phyloP scores from a whole-genome alignment of 2,797 vertebrate species.

The Lophura swinhoii region DNA sequence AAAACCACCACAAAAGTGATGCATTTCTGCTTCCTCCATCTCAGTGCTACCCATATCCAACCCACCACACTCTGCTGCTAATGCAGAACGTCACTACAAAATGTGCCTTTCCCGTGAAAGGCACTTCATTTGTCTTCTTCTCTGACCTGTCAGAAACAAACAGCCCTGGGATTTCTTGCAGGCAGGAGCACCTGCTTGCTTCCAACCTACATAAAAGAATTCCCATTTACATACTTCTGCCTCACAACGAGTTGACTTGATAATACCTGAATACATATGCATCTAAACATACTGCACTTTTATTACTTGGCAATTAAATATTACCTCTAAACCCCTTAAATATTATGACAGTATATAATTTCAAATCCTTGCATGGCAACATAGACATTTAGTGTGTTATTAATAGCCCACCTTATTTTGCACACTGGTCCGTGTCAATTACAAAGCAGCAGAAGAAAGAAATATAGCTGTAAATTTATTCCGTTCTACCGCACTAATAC shows the following conservation, averaged over 20 bases:
- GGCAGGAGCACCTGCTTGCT: background rate
- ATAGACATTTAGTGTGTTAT: background rate
- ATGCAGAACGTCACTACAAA: rapidly evolving
- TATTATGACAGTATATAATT: background rate
- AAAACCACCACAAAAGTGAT: background rate
- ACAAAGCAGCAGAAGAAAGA: background rate
- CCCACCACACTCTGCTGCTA: background rate
- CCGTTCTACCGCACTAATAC: background rate
- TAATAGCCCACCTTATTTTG: slow-evolving; percentile 28
- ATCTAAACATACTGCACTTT: background rate
- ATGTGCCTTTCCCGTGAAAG: background rate
- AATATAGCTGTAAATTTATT: background rate
- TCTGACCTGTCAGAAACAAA: background rate
- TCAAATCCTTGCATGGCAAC: background rate
- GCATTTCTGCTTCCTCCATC: rapidly evolving
- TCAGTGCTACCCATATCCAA: background rate
- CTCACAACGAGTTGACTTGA: background rate
- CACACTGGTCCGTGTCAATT: background rate
- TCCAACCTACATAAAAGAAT: background rate
- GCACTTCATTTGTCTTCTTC: background rate
- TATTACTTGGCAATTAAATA: background rate
- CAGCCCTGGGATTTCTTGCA: background rate
- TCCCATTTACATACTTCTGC: background rate
- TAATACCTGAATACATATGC: background rate
- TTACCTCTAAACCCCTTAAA: background rate